A percentile compares a stretch with the other conserved stretches of the same genome.
phyloP scores from a whole-genome alignment of 2,888 invertebrate genomes.

The Dynastes tityus region DNA sequence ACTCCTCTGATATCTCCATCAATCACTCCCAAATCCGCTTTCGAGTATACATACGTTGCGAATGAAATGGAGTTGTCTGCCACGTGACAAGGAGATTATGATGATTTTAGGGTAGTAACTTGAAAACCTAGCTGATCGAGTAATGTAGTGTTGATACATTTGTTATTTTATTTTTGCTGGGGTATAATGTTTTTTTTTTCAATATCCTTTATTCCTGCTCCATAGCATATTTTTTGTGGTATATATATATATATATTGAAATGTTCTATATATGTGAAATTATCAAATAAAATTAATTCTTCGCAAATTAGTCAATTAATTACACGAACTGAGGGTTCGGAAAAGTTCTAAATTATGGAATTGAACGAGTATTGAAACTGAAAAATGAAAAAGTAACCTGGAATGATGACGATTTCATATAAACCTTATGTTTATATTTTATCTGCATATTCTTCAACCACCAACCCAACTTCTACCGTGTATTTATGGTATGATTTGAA shows the following conservation, averaged over 20 bases:
- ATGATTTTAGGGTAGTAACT: neutral
- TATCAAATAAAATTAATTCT: too few species aligned
- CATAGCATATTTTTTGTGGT: neutral
- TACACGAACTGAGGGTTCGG: too few species aligned
- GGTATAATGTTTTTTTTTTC: neutral
- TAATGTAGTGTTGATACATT: neutral
- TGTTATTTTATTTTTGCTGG: neutral
- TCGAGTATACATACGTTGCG: neutral
- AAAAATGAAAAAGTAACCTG: too few species aligned
- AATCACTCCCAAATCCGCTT: conserved; percentile 19
- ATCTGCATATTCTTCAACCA: too few species aligned
- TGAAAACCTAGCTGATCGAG: neutral
- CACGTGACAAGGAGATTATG: conserved; percentile 11
- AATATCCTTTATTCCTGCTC: neutral
- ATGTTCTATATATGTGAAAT: too few species aligned
- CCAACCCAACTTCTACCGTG: too few species aligned
- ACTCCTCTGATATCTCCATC: neutral
- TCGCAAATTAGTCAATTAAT: too few species aligned
- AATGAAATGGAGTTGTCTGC: conserved; percentile 5
- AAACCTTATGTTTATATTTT: too few species aligned
- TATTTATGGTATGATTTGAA: too few species aligned
- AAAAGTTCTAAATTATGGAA: too few species aligned
- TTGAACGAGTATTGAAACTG: too few species aligned
- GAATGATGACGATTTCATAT: too few species aligned
- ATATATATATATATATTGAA: neutral